These are phyloP conservation scores for Rousettus leschenaultii DNA, from an alignment of 2,113 vertebrate genomes.

Conservation along the genomic window DNA sequence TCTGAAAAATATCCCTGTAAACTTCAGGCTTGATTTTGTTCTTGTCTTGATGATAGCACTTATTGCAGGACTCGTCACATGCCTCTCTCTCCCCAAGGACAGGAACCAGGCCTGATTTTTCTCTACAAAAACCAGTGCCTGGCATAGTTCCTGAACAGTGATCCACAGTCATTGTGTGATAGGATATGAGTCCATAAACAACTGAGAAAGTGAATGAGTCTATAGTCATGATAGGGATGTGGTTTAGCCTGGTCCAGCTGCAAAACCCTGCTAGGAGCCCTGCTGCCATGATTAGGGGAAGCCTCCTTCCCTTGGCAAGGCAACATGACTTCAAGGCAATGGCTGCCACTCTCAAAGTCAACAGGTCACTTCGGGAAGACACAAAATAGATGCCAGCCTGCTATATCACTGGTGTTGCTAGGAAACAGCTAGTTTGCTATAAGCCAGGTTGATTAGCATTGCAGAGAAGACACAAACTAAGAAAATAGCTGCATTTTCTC, in stretches of 20 bases:
- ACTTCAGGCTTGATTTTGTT: background rate
- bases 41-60: background rate
- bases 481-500: constrained; percentile 32
- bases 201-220: background rate
- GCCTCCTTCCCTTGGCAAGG: background rate
- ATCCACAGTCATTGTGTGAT: background rate
- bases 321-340: background rate
- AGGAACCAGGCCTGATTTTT: background rate
- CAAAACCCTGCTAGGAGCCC: background rate
- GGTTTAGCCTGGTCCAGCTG: background rate
- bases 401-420: constrained; percentile 58
- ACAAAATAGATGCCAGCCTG: constrained; percentile 58
- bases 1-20: constrained; percentile 29
- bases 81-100: background rate
- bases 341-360: constrained; percentile 9
- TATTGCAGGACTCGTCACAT: background rate
- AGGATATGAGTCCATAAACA: background rate
- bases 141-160: background rate
- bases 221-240: background rate
- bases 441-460: constrained; percentile 49
- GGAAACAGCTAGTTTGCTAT: constrained; percentile 57
- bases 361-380: constrained; percentile 54
- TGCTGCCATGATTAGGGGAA: too few relatives aligned
- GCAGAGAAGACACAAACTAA: constrained; percentile 4
- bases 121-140: background rate